These are phyloP conservation scores for Phenganax marumi DNA, from an alignment of 92 coral and sea anemone genomes.

Conservation along the genomic window DNA sequence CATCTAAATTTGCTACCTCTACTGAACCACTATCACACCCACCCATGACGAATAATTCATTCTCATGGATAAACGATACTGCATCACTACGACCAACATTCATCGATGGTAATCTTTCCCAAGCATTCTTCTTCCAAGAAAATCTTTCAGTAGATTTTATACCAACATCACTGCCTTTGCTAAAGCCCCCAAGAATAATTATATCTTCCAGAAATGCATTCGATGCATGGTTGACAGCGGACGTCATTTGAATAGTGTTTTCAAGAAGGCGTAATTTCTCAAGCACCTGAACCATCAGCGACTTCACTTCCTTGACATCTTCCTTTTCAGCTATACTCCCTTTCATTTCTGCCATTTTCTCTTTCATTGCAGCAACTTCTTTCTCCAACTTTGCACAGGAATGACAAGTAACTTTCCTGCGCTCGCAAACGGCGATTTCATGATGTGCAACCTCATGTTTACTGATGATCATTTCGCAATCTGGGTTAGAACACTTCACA, in stretches of 20 bases:
- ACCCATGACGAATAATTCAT: not conserved
- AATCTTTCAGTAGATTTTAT: not conserved
- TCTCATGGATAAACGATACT: not conserved
- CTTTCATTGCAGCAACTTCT: not conserved
- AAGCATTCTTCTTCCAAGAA: not conserved
- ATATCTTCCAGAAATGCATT: not conserved
- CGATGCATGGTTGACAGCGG: not conserved
- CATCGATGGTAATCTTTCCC: not conserved
- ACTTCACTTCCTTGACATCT: not conserved
- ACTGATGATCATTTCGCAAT: slow-evolving; percentile 35
- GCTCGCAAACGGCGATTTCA: slow-evolving; percentile 8
- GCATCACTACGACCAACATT: not conserved
- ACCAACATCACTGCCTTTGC: not conserved
- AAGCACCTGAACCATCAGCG: not conserved
- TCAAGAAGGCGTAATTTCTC: not conserved
- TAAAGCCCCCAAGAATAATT: not conserved
- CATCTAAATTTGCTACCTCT: not conserved
- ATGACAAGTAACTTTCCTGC: slow-evolving; percentile 14
- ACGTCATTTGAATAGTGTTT: not conserved
- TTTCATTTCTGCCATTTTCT: not conserved
- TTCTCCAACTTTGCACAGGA: not conserved
- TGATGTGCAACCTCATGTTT: not conserved
- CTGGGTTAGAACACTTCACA: slow-evolving; percentile 48
- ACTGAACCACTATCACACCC: not conserved
- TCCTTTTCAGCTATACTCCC: not conserved